phyloP scores from a whole-genome alignment of 2,888 invertebrate genomes.

The Schizotus pectinicornis region DNA sequence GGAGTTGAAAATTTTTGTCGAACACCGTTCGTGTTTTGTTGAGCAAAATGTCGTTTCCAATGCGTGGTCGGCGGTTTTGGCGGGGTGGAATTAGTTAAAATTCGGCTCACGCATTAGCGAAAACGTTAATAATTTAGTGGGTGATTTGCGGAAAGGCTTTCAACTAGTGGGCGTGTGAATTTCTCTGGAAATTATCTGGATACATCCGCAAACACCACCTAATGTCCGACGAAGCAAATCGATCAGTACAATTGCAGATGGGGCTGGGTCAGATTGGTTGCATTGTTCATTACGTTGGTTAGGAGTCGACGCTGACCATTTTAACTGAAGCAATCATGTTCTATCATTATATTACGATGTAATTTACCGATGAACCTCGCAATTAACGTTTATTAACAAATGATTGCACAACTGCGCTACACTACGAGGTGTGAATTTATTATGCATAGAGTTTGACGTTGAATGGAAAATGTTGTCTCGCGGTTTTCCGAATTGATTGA shows the following conservation, averaged over 20 bases:
- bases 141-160: not conserved
- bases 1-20: no score
- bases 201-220: conserved; percentile 21
- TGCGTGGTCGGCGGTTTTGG: no score
- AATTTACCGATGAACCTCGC: conserved; percentile 28
- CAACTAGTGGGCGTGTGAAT: not conserved
- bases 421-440: not conserved
- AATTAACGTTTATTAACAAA: conserved; percentile 33
- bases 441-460: no score
- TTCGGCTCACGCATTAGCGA: no score
- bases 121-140: not conserved
- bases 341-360: conserved; percentile 34
- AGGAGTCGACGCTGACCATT: conserved; percentile 31
- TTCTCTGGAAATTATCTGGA: conserved; percentile 13
- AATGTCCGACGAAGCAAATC: conserved; percentile 26
- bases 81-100: no score
- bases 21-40: no score
- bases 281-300: conserved; percentile 34
- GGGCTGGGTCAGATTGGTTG: conserved; percentile 27
- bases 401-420: conserved; percentile 10
- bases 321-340: conserved; percentile 34
- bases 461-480: no score
- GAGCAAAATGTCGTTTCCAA: no score
- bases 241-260: conserved; percentile 32
- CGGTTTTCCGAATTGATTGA: no score